Evolutionary conservation across 2,888 invertebrate species (phyloP).

Genomic region (Thumatha senex): DNA sequence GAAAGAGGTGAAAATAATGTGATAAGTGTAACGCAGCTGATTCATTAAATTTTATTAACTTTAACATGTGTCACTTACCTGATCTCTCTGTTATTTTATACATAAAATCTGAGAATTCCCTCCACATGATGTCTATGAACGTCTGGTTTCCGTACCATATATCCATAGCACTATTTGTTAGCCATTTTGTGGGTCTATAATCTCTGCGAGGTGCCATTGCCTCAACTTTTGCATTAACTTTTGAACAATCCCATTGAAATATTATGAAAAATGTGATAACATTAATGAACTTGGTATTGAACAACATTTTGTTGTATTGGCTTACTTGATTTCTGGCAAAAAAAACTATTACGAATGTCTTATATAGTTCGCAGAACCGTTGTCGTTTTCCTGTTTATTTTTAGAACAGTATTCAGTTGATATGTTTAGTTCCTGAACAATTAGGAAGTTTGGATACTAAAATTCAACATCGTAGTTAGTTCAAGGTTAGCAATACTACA

Average conservation of each 20-base stretch:
- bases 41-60: too few species aligned
- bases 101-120: constrained; percentile 9
- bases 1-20: too few species aligned
- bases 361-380: not conserved
- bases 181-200: constrained; percentile 12
- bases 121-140: constrained; percentile 6
- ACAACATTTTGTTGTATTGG: not conserved
- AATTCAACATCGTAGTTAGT: not conserved
- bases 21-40: too few species aligned
- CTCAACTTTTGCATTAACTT: not conserved
- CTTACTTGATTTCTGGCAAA: not conserved
- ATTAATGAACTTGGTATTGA: not conserved
- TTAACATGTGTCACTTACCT: not conserved
- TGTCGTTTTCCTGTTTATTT: constrained; percentile 2
- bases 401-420: constrained; percentile 2
- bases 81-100: constrained; percentile 3
- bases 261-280: not conserved
- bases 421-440: not conserved
- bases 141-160: constrained; percentile 14
- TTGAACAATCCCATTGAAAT: not conserved
- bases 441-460: constrained; percentile 1
- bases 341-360: not conserved
- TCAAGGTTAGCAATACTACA: constrained; percentile 1
- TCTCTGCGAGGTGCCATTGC: not conserved
- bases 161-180: constrained; percentile 15